Base-by-base conservation (phyloP, 2,113 vertebrate genomes). In the Corythoichthys haematopterus region DNA sequence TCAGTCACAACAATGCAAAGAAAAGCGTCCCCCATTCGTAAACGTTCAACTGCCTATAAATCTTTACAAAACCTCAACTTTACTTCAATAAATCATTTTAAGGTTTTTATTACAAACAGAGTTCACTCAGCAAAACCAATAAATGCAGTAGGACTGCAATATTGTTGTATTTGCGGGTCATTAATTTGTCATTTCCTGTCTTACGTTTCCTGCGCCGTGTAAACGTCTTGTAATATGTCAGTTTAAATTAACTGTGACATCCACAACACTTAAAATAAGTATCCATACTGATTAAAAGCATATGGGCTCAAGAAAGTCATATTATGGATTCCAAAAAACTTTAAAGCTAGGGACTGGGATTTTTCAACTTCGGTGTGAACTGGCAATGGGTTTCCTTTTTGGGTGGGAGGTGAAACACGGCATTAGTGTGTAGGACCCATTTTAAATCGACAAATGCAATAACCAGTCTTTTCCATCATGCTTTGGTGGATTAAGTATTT, bases 201-300 rank as follows among this genome's bases (percentile, higher is more conserved):
- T 35, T 47, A 15, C n/a, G 4, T 57, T 53, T 68, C 43, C 57
- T 64, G 56, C 55, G 20, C 10, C 33, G n/a, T 55, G 6, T 47
- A 56, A 64, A 37, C 10, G 38, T 33, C 69, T 56, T 50, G 8
- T 59, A n/a, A 47, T 6, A 20, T 15, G 46, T 4, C 59, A 72
- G 16, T 56, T 57, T 40, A 16, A 69, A 33, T 63, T 66, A 76
- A 67, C 53, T 20, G 61, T 14, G 48, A 47, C 43, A 76, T 48
- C 36, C 6, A 7, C 1, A 50, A 51, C 15, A 59, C 59, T 66
- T 59, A 56, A 65, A 65, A 66, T 51, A 20, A 52, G 48, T 33
- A 8, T 33, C 50, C 38, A 11, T 0, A 5, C 61, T 70, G 56
- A 79, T 76, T 72, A 33, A 68, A 75, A 79, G 28, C 76, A 77